Percentiles rank a stretch among this genome's conserved stretches.
phyloP scores from a whole-genome alignment of 2,113 vertebrate genomes.

The Lampris megalopsis region DNA sequence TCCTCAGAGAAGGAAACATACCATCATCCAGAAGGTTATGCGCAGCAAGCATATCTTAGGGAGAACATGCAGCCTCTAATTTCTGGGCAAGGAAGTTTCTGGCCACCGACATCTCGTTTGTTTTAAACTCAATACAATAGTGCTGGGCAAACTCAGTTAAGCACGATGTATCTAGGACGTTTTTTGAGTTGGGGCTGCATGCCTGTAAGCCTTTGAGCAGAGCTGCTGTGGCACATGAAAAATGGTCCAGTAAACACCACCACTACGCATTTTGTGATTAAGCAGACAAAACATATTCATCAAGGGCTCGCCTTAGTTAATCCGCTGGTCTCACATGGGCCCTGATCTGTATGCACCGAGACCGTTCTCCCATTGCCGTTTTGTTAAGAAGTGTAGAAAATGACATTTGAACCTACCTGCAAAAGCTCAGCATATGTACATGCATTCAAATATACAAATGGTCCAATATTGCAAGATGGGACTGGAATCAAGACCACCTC shows the following conservation, averaged over 20 bases:
- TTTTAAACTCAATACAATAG: constrained; percentile 39
- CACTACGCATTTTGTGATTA: constrained; percentile 23
- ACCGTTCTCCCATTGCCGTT: no score
- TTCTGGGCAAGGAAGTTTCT: constrained; percentile 31
- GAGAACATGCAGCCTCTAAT: constrained; percentile 30
- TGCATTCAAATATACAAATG: no score
- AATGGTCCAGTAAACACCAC: constrained; percentile 48
- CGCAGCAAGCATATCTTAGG: neutral
- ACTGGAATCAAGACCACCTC: neutral
- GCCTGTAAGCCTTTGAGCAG: constrained; percentile 33
- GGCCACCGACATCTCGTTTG: constrained; percentile 28
- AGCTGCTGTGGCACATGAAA: constrained; percentile 22
- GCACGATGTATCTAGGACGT: constrained; percentile 23
- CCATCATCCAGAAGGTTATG: constrained; percentile 21
- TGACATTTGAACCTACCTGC: no score
- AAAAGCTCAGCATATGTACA: no score
- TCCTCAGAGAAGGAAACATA: constrained; percentile 23
- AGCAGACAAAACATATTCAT: constrained; percentile 15
- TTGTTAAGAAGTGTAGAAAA: no score
- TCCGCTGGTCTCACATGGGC: neutral
- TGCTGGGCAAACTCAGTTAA: constrained; percentile 29
- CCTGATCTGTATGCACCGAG: neutral
- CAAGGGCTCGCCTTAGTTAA: constrained; percentile 23
- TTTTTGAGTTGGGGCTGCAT: constrained; percentile 28
- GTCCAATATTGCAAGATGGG: neutral